These are phyloP conservation scores for Neuroterus valhalla DNA, from an alignment of 1,140 invertebrate genomes.

Conservation along the genomic window DNA sequence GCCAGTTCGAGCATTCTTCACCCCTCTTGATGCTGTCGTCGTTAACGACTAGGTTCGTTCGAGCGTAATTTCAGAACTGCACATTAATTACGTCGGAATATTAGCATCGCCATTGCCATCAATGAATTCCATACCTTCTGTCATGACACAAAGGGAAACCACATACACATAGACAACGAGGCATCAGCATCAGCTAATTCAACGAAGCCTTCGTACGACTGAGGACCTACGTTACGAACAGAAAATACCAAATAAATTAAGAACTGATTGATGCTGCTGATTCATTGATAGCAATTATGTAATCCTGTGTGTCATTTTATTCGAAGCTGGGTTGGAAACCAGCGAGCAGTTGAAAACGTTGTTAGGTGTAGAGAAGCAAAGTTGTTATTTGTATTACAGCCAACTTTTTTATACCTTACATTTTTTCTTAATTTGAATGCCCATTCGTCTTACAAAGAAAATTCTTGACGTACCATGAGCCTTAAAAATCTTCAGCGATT, in stretches of 20 bases:
- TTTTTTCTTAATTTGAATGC: too few relatives aligned
- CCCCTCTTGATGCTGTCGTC: slow-evolving; percentile 12
- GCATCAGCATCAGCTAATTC: slow-evolving; percentile 8
- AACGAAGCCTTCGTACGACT: neutral
- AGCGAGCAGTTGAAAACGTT: too few relatives aligned
- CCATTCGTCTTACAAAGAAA: too few relatives aligned
- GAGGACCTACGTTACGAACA: neutral
- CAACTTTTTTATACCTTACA: too few relatives aligned
- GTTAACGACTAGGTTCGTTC: slow-evolving; percentile 42
- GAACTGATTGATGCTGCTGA: too few relatives aligned
- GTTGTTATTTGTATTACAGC: too few relatives aligned
- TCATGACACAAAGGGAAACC: neutral
- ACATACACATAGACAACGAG: neutral
- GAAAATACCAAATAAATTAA: neutral
- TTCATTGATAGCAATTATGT: too few relatives aligned
- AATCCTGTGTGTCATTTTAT: too few relatives aligned
- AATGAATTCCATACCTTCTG: slow-evolving; percentile 50
- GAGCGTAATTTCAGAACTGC: slow-evolving; percentile 45
- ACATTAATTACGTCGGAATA: slow-evolving; percentile 54
- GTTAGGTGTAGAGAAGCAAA: too few relatives aligned
- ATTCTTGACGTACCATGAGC: too few relatives aligned
- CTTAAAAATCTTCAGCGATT: too few relatives aligned
- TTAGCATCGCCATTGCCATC: slow-evolving; percentile 47
- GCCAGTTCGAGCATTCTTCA: slow-evolving; percentile 20
- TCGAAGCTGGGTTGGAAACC: too few relatives aligned